Percentiles rank a stretch among this genome's conserved stretches.
Evolutionary conservation across 2,113 vertebrate genomes (phyloP).

Genomic region (Seriola dumerili): DNA sequence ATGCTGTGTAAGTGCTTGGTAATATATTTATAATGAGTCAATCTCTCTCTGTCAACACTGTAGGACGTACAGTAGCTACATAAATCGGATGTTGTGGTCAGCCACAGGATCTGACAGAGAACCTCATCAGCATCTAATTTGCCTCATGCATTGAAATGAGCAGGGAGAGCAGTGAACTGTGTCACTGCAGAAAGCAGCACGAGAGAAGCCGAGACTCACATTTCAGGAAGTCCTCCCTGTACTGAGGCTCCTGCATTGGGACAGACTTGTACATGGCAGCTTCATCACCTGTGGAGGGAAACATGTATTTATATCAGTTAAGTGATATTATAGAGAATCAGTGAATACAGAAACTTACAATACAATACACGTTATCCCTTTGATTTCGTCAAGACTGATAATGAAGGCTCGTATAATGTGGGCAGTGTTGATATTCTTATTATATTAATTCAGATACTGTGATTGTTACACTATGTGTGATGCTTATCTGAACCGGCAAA

Average conservation of each 20-base stretch:
- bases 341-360: neutral
- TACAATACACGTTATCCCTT: neutral
- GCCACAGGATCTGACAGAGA: slow-evolving; percentile 66
- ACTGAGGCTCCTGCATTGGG: slow-evolving; percentile 75
- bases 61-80: slow-evolving; percentile 18
- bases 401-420: too few species aligned
- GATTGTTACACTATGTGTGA: neutral
- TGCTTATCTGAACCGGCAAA: neutral
- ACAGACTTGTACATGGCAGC: slow-evolving; percentile 77
- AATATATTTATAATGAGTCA: slow-evolving; percentile 5
- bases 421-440: neutral
- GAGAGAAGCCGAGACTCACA: slow-evolving; percentile 77
- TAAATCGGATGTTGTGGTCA: slow-evolving; percentile 47
- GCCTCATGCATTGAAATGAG: slow-evolving; percentile 35
- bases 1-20: slow-evolving; percentile 1
- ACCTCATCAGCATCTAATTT: slow-evolving; percentile 53
- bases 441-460: neutral
- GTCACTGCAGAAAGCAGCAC: slow-evolving; percentile 9
- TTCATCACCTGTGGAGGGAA: slow-evolving; percentile 71
- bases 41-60: slow-evolving; percentile 44
- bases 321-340: neutral
- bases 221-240: slow-evolving; percentile 84
- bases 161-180: slow-evolving; percentile 22
- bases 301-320: neutral
- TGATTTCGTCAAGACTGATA: neutral